These are phyloP conservation scores for Desmodus rotundus DNA, from an alignment of 2,113 vertebrate species.

Conservation along the genomic window DNA sequence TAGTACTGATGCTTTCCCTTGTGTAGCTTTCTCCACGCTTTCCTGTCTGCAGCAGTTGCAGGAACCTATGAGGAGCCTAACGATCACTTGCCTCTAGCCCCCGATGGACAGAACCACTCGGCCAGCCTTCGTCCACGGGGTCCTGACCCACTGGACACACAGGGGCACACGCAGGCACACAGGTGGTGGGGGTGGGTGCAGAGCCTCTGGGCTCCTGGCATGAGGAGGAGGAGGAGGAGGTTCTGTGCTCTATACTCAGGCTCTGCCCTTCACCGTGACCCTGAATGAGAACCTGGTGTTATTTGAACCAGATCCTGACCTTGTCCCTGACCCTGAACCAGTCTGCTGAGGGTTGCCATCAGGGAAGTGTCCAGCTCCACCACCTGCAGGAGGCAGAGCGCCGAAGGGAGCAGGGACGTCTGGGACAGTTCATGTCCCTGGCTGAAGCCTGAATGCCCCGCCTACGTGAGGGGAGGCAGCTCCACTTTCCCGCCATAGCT, in stretches of 20 bases:
- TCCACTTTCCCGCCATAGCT: not conserved
- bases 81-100: not conserved
- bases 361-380: not conserved
- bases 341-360: not conserved
- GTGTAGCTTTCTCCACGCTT: not conserved
- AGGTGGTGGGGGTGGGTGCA: too few species aligned
- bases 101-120: not conserved
- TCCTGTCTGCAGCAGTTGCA: not conserved
- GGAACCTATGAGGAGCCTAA: not conserved
- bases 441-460: not conserved
- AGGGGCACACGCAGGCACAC: accelerated
- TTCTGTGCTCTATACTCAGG: not conserved
- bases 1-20: not conserved
- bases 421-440: not conserved
- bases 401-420: not conserved
- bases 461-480: not conserved
- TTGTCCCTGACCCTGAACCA: not conserved
- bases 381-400: not conserved
- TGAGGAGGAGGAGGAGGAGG: not conserved
- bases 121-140: not conserved
- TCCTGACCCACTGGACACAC: not conserved
- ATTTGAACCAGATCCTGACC: constrained; percentile 13
- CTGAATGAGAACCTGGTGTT: not conserved
- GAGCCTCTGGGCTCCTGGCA: not conserved
- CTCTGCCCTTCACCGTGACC: not conserved